A percentile compares a stretch with the other conserved stretches of the same genome.
These are phyloP conservation scores for Drosophila percnosoma DNA, from an alignment of 2,888 invertebrate species.

Conservation along the genomic window DNA sequence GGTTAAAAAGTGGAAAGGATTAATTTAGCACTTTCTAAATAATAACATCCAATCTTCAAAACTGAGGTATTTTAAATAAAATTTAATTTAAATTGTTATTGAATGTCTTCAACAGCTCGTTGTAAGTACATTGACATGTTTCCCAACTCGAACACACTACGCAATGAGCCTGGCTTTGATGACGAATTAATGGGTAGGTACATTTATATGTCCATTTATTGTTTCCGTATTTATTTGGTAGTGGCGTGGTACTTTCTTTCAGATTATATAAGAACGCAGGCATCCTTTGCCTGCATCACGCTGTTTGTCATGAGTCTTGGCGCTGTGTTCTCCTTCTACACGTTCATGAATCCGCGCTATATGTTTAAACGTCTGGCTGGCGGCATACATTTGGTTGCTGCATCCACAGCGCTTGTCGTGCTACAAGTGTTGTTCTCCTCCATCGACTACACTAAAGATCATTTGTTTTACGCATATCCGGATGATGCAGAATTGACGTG, in stretches of 20 bases:
- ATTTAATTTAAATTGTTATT: not conserved
- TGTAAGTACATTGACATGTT: conserved; percentile 88
- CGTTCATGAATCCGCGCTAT: conserved; percentile 93
- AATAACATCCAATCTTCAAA: not conserved
- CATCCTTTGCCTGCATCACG: conserved; percentile 93
- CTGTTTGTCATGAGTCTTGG: conserved; percentile 93
- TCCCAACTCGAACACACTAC: conserved; percentile 86
- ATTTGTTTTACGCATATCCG: conserved; percentile 89
- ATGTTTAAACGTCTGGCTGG: conserved; percentile 95
- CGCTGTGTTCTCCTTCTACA: conserved; percentile 92
- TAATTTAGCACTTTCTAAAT: not conserved
- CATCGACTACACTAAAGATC: conserved; percentile 89
- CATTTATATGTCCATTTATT: not conserved
- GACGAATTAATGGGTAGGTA: conserved; percentile 86
- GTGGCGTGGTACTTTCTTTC: conserved; percentile 53
- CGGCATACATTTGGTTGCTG: conserved; percentile 93
- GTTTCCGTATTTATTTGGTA: conserved; percentile 49
- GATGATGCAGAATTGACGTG: conserved; percentile 87
- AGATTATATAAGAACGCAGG: conserved; percentile 94
- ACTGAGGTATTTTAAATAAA: not conserved
- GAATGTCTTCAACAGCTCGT: conserved; percentile 84
- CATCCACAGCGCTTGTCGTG: conserved; percentile 91
- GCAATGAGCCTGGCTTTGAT: conserved; percentile 86
- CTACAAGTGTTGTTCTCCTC: conserved; percentile 92
- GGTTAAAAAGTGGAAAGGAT: not conserved